Evolutionary conservation across 2,113 vertebrate species (phyloP).

Genomic region (Tonatia bakeri): DNA sequence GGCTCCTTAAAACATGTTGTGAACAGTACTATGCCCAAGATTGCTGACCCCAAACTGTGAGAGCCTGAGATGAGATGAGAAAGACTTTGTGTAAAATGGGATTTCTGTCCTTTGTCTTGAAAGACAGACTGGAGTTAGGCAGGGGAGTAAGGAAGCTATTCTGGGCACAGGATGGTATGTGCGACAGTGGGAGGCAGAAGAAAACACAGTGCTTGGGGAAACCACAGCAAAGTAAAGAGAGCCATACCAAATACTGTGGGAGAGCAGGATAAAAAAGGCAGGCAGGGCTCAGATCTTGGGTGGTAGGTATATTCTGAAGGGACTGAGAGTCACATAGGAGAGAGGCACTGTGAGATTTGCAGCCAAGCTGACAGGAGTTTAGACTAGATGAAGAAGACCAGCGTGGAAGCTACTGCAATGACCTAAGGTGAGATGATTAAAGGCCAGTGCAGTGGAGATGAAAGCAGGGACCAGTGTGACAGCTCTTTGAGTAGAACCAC

Average conservation of each 20-base stretch:
- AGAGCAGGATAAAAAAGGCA: neutral
- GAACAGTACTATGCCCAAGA: neutral
- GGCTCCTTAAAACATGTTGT: neutral
- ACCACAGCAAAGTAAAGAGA: neutral
- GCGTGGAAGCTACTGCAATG: neutral
- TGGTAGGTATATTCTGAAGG: neutral
- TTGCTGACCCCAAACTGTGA: neutral
- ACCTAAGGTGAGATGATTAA: neutral
- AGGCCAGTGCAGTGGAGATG: neutral
- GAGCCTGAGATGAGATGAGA: neutral
- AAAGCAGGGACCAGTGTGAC: neutral
- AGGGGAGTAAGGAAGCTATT: neutral
- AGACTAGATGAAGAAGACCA: neutral
- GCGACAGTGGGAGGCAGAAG: neutral
- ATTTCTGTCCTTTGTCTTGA: neutral
- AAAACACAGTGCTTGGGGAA: neutral
- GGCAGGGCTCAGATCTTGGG: neutral
- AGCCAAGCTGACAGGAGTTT: neutral
- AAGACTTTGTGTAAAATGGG: neutral
- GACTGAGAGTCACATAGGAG: neutral
- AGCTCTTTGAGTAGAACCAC: neutral
- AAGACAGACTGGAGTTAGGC: neutral
- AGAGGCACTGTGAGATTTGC: neutral
- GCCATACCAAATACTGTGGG: neutral
- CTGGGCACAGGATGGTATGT: neutral